These are phyloP conservation scores for Denticeps clupeoides DNA, from an alignment of 2,797 vertebrate genomes.

Conservation along the genomic window DNA sequence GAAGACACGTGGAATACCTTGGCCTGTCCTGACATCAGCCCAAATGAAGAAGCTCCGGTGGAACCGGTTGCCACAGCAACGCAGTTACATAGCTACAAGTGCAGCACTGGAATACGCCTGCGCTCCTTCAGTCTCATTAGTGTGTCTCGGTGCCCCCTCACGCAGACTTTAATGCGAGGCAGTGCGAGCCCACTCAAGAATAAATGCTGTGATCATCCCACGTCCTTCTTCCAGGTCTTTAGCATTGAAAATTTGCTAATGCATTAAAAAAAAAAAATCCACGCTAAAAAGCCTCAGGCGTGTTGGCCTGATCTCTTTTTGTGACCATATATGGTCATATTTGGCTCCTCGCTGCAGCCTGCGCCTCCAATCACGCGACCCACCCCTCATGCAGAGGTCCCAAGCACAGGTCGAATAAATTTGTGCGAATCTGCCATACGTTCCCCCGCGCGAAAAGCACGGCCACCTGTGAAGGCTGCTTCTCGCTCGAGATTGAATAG, in stretches of 20 bases:
- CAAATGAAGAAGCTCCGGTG: slow-evolving; percentile 30
- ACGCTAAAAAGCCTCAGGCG: neutral
- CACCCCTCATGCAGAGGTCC: no score
- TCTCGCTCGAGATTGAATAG: slow-evolving; percentile 44
- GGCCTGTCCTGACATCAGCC: slow-evolving; percentile 29
- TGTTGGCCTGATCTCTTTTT: neutral
- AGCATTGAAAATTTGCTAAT: neutral
- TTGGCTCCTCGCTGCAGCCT: no score
- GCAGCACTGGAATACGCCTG: slow-evolving; percentile 47
- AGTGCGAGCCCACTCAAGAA: no score
- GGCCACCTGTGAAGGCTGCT: slow-evolving; percentile 53
- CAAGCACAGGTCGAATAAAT: no score
- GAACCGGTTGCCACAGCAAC: slow-evolving; percentile 68
- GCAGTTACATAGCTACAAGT: slow-evolving; percentile 57
- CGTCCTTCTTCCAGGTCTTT: neutral
- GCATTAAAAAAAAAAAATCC: neutral
- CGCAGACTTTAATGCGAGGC: neutral
- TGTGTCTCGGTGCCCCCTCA: slow-evolving; percentile 25
- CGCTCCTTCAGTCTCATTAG: slow-evolving; percentile 49
- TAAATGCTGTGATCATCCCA: no score
- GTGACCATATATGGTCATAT: neutral
- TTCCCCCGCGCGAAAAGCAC: slow-evolving; percentile 30
- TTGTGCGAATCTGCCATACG: no score
- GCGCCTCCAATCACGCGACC: no score
- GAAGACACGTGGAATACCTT: slow-evolving; percentile 3